A percentile compares a stretch with the other conserved stretches of the same genome.
Conservation (phyloP, 1,140 invertebrate genomes). For the Rhagoletis pomonella region DNA sequence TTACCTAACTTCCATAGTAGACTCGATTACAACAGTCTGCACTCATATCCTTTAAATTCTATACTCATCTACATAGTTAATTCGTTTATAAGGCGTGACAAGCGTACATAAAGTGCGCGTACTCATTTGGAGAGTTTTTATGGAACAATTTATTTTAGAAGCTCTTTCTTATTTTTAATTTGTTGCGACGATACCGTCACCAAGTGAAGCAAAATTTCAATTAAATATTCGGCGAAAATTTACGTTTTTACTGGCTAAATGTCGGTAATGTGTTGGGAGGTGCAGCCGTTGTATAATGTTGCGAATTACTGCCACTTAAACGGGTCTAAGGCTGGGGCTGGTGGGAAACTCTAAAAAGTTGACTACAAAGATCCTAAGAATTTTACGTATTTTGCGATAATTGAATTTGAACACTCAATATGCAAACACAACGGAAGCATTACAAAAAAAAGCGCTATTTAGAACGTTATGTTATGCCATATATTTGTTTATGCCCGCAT, state of each 20-base stretch:
- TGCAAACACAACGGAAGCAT: background rate
- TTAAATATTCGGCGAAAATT: too few species aligned
- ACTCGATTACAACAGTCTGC: too few species aligned
- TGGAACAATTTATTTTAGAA: background rate
- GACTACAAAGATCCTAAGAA: background rate
- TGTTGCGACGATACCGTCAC: too few species aligned
- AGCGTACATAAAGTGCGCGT: background rate
- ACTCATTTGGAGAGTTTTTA: background rate
- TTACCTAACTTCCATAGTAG: too few species aligned
- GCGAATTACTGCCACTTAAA: background rate
- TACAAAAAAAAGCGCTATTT: background rate
- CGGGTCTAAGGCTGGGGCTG: background rate
- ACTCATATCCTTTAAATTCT: too few species aligned
- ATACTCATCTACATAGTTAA: background rate
- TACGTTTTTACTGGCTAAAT: too few species aligned
- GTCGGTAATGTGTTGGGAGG: too few species aligned
- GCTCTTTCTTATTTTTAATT: background rate
- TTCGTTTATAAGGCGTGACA: too few species aligned
- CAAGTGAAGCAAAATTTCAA: too few species aligned
- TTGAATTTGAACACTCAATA: background rate
- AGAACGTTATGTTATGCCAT: background rate
- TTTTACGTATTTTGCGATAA: slow-evolving; percentile 13
- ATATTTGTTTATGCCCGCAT: too few species aligned
- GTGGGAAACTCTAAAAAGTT: background rate
- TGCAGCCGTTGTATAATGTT: background rate